Base-by-base conservation (phyloP, 1,140 invertebrate species). In the Drosophila athabasca region DNA sequence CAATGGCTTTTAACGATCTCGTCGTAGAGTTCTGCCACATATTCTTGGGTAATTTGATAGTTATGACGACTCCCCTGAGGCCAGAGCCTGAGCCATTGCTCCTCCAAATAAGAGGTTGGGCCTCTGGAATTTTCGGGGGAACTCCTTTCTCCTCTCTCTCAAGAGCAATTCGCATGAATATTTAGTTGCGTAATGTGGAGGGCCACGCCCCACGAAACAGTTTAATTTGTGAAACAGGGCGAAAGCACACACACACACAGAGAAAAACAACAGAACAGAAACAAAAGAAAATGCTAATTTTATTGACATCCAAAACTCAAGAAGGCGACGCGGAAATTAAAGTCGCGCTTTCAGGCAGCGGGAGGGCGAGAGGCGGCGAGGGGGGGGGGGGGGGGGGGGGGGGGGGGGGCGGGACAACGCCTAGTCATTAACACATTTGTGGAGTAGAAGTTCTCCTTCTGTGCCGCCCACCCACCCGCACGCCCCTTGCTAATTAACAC, bases 361-460 rank as follows among this genome's bases (percentile, higher is more conserved):
- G 64, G 54, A 31, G 76, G 35, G 35, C 6, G 17, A 39, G 43
- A 48, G 26, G 35, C 31, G 0, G 15, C 6, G 5, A 9, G 41
- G 35, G 3, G 19, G 19, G 2, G 3, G 2, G 29, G 26, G 8
- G 3, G 9, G 19, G 5, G 8, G 15, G 2, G n/a, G 26, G 7
- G 35, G 2, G 53, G 1, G 9, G 41, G 44, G 57, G 15, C 15
- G 24, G 55, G 62, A 45, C 50, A 44, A 62, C 46, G 45, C 59
- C 54, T 70, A 85, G 83, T 79, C 83, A 87, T 87, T 87, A 88
- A 87, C 82, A 87, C 83, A 88, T 87, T 87, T 82, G 78, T 57
- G 66, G 71, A 74, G 69, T 53, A 58, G 31, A 31, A 53, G 45
- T 48, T 52, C 9, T 35, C 31, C 29, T 6, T 9, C 44, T 41